A percentile compares a stretch with the other conserved stretches of the same genome.
phyloP scores from a whole-genome alignment of 2,797 vertebrate genomes.

The Betta splendens region DNA sequence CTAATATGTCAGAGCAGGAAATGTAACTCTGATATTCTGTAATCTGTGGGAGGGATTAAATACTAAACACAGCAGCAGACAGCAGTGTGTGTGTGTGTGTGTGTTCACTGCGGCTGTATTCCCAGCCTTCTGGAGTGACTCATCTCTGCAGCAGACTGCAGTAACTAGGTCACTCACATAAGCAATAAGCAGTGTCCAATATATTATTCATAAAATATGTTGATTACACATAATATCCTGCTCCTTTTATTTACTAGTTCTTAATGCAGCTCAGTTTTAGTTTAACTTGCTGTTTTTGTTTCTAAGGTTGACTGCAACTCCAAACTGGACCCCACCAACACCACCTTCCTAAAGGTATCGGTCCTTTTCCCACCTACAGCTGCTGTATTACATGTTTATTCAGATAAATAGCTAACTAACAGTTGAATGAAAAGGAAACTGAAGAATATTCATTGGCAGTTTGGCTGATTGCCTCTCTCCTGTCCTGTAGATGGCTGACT shows the following conservation, averaged over 20 bases:
- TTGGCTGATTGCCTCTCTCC: slow-evolving; percentile 20
- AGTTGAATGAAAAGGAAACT: no score
- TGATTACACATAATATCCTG: neutral
- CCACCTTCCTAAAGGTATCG: slow-evolving; percentile 95
- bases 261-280: neutral
- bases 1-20: neutral
- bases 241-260: neutral
- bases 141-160: slow-evolving; percentile 77
- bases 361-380: neutral
- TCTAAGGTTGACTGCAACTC: slow-evolving; percentile 96
- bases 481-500: slow-evolving; percentile 90
- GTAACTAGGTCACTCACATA: slow-evolving; percentile 68
- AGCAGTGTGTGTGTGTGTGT: slow-evolving; percentile 7
- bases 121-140: slow-evolving; percentile 65
- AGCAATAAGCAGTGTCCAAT: slow-evolving; percentile 1
- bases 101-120: slow-evolving; percentile 23
- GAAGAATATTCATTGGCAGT: neutral
- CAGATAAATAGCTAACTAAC: no score
- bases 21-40: slow-evolving; percentile 5
- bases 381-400: no score
- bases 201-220: neutral
- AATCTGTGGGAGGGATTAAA: slow-evolving; percentile 25
- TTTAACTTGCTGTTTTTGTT: slow-evolving; percentile 26
- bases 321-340: slow-evolving; percentile 96
- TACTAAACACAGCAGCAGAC: slow-evolving; percentile 23